Evolutionary conservation across 2,797 vertebrate genomes (phyloP).

Genomic region (Gymnoscopelus microlampas): DNA sequence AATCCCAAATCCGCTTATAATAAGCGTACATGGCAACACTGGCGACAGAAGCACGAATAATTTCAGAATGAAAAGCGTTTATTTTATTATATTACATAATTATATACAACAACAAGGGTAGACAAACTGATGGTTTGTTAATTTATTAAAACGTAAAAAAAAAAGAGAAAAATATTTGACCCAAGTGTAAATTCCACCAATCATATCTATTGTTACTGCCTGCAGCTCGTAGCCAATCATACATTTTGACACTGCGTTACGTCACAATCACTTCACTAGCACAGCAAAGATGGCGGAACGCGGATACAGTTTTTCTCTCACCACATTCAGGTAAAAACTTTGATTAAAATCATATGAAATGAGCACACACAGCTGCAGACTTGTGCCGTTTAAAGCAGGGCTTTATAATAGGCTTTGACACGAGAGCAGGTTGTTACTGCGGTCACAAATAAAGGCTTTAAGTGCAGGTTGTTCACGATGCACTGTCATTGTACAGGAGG

Average conservation of each 20-base stretch:
- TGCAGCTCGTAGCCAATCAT: slow-evolving; percentile 37
- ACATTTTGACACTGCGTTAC: slow-evolving; percentile 14
- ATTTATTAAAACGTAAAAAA: not conserved
- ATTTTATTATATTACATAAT: not conserved
- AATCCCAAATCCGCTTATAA: too few relatives aligned
- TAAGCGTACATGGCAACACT: too few relatives aligned
- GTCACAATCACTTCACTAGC: slow-evolving; percentile 23
- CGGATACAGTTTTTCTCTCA: slow-evolving; percentile 97
- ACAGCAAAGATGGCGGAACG: slow-evolving; percentile 91
- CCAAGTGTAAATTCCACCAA: slow-evolving; percentile 33
- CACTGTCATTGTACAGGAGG: slow-evolving; percentile 69
- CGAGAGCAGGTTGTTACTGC: not conserved
- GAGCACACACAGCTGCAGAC: accelerated
- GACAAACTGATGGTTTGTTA: not conserved
- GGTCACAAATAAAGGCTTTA: not conserved
- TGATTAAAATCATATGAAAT: slow-evolving; percentile 23
- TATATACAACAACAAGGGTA: not conserved
- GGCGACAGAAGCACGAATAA: too few relatives aligned
- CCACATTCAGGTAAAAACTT: slow-evolving; percentile 92
- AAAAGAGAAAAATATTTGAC: too few relatives aligned
- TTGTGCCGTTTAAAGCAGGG: accelerated
- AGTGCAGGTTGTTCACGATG: slow-evolving; percentile 39
- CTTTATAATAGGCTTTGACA: accelerated
- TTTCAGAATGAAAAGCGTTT: not conserved
- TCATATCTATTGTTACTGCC: slow-evolving; percentile 21